A percentile compares a stretch with the other conserved stretches of the same genome.
Conservation (phyloP, 2,888 invertebrate species). For the Dynastes hyllus region DNA sequence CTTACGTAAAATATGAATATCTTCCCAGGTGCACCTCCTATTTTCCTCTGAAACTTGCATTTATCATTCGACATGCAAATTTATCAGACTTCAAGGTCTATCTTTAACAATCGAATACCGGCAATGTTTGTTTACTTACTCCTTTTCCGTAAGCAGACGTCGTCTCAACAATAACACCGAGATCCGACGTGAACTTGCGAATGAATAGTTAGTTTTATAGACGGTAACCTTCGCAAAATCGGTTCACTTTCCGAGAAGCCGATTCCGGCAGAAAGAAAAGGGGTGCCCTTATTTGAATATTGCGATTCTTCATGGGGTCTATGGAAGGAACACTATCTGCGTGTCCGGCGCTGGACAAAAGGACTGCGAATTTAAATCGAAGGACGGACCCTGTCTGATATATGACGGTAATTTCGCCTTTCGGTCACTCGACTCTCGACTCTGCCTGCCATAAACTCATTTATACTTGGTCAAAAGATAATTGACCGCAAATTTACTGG, state of each 20-base stretch:
- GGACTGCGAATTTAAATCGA: conserved; percentile 63
- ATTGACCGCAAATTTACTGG: conserved; percentile 71
- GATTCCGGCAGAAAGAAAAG: conserved; percentile 21
- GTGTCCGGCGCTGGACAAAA: conserved; percentile 43
- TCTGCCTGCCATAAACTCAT: conserved; percentile 70
- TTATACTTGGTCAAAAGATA: conserved; percentile 71
- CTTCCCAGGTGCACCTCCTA: conserved; percentile 22
- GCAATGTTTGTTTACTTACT: conserved; percentile 50
- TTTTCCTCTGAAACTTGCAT: background rate
- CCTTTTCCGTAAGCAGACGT: conserved; percentile 52
- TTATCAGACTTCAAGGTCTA: conserved; percentile 33
- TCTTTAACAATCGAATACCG: conserved; percentile 6
- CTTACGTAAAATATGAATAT: background rate
- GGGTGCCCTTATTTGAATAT: conserved; percentile 45
- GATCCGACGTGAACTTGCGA: conserved; percentile 53
- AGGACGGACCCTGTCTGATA: conserved; percentile 63
- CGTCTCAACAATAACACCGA: conserved; percentile 51
- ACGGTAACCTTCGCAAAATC: conserved; percentile 54
- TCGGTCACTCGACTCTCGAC: conserved; percentile 67
- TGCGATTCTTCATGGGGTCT: conserved; percentile 45
- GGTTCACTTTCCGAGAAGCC: conserved; percentile 49
- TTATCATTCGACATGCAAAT: conserved; percentile 31
- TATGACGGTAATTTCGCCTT: conserved; percentile 68
- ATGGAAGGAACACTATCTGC: conserved; percentile 21
- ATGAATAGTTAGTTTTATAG: conserved; percentile 61